These are phyloP conservation scores for Siniperca obscura DNA, from an alignment of 2,797 vertebrate genomes.

Conservation along the genomic window DNA sequence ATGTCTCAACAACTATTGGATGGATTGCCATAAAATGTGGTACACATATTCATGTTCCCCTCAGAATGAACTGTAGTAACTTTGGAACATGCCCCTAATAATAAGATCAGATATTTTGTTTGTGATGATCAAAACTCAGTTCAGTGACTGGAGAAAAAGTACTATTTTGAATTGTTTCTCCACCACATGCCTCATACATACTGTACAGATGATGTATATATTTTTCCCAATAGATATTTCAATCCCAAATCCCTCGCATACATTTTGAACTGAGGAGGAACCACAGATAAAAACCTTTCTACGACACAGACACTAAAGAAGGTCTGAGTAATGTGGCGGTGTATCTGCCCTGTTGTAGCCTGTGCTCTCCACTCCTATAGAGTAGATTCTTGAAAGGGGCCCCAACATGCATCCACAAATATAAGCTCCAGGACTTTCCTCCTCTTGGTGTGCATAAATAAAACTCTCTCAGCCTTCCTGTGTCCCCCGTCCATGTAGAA, in stretches of 20 bases:
- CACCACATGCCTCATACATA: not conserved
- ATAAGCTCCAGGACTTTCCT: constrained; percentile 55
- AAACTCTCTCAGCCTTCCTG: constrained; percentile 52
- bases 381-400: constrained; percentile 41
- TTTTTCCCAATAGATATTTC: not conserved
- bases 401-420: constrained; percentile 50
- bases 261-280: constrained; percentile 2
- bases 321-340: not conserved
- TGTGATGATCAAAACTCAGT: not conserved
- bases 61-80: not conserved
- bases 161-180: not conserved
- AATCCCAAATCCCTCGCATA: not conserved
- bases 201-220: not conserved
- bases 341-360: not conserved
- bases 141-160: not conserved
- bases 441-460: constrained; percentile 65
- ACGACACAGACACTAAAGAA: not conserved
- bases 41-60: not conserved
- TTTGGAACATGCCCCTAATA: not conserved
- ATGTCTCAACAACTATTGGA: not conserved
- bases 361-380: not conserved
- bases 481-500: constrained; percentile 57
- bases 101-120: not conserved
- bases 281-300: constrained; percentile 10
- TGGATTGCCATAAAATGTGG: not conserved